Conservation (phyloP, 2,113 vertebrate genomes). For the chimpanzee (Pan troglodytes) region NHGRI_mPanTro3-v2.1_pri NC_072418.2:18727501-18728000, state of each 20-base stretch:
- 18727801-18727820: neutral
- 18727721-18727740: neutral
- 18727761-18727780: neutral
- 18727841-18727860: neutral
- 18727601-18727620: neutral
- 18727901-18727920: neutral
- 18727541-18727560: neutral
- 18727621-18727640: neutral
- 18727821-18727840: neutral
- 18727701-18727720: neutral
- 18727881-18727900: neutral
- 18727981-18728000: neutral
- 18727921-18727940: no score
- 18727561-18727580: no score
- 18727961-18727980: no score
- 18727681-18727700: neutral
- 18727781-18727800: neutral
- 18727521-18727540: neutral
- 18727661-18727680: neutral
- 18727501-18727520: neutral
- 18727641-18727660: no score
- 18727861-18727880: neutral
- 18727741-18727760: neutral
- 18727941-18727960: no score
- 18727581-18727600: rapidly evolving